Base-by-base conservation (phyloP, 2,113 vertebrate genomes). In the Sorex fumeus region DNA sequence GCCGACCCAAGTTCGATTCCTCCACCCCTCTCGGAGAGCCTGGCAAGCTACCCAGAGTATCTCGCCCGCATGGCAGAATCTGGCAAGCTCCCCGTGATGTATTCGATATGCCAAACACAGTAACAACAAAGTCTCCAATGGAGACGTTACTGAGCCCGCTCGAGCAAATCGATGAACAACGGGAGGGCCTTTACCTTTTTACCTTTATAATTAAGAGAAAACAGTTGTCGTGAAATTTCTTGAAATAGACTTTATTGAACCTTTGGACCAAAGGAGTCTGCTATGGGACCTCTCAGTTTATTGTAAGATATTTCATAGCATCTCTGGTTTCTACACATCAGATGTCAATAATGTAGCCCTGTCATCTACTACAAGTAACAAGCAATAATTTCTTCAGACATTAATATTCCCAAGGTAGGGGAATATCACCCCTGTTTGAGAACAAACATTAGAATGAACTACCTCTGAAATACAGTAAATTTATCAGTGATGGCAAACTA, bases 121-220 rank as follows among this genome's bases (percentile, higher is more conserved):
- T n/a, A n/a, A n/a, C n/a, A n/a, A n/a, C n/a, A n/a, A n/a, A n/a
- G n/a, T n/a, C n/a, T n/a, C n/a, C n/a, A n/a, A n/a, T n/a, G n/a
- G n/a, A n/a, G n/a, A n/a, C n/a, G n/a, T n/a, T n/a, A n/a, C n/a
- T n/a, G n/a, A n/a, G n/a, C n/a, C n/a, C n/a, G n/a, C n/a, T n/a
- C n/a, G n/a, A n/a, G n/a, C n/a, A n/a, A n/a, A n/a, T n/a, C n/a
- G n/a, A n/a, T n/a, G n/a, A n/a, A n/a, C n/a, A n/a, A n/a, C n/a
- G n/a, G n/a, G n/a, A n/a, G n/a, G n/a, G n/a, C n/a, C n/a, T n/a
- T n/a, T n/a, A n/a, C n/a, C n/a, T n/a, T n/a, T n/a, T n/a, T n/a
- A n/a, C n/a, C n/a, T n/a, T n/a, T 84, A 12, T 34, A 83, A 69
- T 47, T 78, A 75, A 77, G n/a, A 87, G 6, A 80, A 86, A 90